Percentiles rank a stretch among this genome's conserved stretches.
Evolutionary conservation across 2,888 invertebrate genomes (phyloP).

Genomic region (Melitaea athalia): DNA sequence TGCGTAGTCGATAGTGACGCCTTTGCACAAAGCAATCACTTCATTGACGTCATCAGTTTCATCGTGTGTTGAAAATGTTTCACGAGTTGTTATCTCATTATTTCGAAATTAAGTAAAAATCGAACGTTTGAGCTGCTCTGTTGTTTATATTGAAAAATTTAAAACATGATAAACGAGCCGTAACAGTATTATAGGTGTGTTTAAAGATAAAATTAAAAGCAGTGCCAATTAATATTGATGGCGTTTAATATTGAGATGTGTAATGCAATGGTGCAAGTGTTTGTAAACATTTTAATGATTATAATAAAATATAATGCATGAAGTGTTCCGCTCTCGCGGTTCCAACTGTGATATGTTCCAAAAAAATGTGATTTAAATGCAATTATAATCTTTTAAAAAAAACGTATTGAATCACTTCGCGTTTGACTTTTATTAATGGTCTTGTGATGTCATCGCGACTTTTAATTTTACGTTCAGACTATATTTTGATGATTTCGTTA

Average conservation of each 20-base stretch:
- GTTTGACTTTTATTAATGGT: conserved; percentile 47
- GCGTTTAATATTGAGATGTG: conserved; percentile 17
- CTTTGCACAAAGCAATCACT: conserved; percentile 17
- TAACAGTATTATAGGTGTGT: conserved; percentile 23
- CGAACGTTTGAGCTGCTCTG: not conserved
- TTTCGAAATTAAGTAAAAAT: not conserved
- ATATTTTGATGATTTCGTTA: conserved; percentile 11
- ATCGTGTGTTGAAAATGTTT: conserved; percentile 2
- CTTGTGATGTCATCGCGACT: conserved; percentile 17
- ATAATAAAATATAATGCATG: conserved; percentile 27
- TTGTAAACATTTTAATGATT: conserved; percentile 20
- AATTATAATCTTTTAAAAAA: conserved; percentile 53
- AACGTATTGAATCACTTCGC: conserved; percentile 41
- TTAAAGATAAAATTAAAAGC: conserved; percentile 10
- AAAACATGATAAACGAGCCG: not conserved
- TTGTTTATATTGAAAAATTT: conserved; percentile 1
- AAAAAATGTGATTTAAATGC: conserved; percentile 56
- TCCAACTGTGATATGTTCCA: conserved; percentile 56
- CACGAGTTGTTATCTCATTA: not conserved
- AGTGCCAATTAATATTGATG: conserved; percentile 38
- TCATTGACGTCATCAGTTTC: conserved; percentile 10
- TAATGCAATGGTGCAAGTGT: conserved; percentile 3
- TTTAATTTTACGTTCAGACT: conserved; percentile 11
- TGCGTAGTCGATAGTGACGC: conserved; percentile 20
- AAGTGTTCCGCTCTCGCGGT: conserved; percentile 33